Base-by-base conservation (phyloP, 1,140 invertebrate genomes). In the Andrena cerasifolii region DNA sequence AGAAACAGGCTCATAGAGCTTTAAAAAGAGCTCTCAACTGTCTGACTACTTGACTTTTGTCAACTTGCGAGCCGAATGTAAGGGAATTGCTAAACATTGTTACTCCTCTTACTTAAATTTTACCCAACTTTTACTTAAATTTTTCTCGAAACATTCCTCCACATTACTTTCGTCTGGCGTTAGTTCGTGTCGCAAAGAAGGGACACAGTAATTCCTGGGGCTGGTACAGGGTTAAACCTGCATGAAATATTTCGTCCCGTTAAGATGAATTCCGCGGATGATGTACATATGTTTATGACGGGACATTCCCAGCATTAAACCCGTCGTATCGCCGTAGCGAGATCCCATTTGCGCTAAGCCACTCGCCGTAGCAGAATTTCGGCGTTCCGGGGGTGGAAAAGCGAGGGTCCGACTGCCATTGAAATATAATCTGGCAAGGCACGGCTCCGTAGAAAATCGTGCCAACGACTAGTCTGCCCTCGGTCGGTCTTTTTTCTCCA, bases 381-480 rank as follows among this genome's bases (percentile, higher is more conserved):
- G 53, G 3, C 36, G 31, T 3, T n/a, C n/a, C 4, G 33, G 45
- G 40, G 33, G 14, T 53, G 45, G 45, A 40, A 28, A 53, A 26
- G 16, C 28, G 45, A 26, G 58, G 45, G 31, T 40, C 26, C 45
- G 58, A 62, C 54, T 61, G 28, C 26, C 56, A 72, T 72, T 61
- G 45, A 61, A 72, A 72, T 62, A 40, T 72, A 72, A 62, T 61
- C 70, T 72, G 28, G 56, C 40, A 47, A 45, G 33, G n/a, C 21
- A 28, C 0, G 28, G 5, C 56, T 63, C 31, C 45, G n/a, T 21
- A 26, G 33, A 74, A 78, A 82, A 82, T 72, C 77, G 68, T 80
- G 84, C 82, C 84, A 84, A 77, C 78, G 53, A 74, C 63, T 80
- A n/a, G 80, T 85, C 83, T 80, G 78, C 47, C 26, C 49, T 43